Evolutionary conservation across 2,888 invertebrate species (phyloP).

Genomic region (Archips xylosteana): DNA sequence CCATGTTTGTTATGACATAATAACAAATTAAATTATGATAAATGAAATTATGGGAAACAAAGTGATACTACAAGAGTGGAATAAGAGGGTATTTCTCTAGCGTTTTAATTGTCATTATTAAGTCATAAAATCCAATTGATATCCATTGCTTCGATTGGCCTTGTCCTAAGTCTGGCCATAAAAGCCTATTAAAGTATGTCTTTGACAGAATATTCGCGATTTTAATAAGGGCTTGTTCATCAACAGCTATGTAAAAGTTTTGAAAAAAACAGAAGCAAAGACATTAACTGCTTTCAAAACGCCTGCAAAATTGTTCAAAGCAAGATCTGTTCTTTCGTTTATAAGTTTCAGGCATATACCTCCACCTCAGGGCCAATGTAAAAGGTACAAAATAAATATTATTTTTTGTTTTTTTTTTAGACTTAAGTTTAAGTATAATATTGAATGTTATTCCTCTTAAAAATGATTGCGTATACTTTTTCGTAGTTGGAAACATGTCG

Average conservation of each 20-base stretch:
- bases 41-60: no score
- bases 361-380: not conserved
- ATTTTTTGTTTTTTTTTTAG: not conserved
- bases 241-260: not conserved
- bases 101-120: not conserved
- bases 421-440: no score
- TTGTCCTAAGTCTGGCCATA: no score
- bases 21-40: no score
- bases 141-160: no score
- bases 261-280: not conserved
- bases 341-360: no score
- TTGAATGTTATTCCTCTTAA: no score
- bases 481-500: not conserved
- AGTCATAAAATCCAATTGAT: not conserved
- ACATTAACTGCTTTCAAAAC: not conserved
- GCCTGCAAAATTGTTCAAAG: not conserved
- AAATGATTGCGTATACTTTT: no score
- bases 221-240: not conserved
- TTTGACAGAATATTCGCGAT: no score
- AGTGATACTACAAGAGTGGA: no score
- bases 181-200: no score
- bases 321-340: not conserved
- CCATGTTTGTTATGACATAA: no score
- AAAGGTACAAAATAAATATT: not conserved
- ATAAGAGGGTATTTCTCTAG: not conserved